Conservation (phyloP, 2,113 vertebrate genomes). For the Peromyscus maniculatus region DNA sequence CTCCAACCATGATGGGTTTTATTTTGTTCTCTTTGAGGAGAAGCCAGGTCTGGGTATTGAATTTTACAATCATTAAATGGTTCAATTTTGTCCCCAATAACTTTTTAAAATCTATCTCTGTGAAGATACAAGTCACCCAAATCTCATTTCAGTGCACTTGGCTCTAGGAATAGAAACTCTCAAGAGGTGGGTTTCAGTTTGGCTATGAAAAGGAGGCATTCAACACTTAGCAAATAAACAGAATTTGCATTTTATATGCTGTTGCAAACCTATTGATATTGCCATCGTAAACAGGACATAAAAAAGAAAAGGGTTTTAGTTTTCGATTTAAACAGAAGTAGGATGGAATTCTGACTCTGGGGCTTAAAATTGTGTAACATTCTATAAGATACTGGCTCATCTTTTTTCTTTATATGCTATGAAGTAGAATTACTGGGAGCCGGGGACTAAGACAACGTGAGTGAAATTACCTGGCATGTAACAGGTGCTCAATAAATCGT, state of each 20-base stretch:
- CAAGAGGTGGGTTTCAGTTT: background rate
- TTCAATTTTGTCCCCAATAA: background rate
- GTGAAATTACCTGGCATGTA: constrained; percentile 29
- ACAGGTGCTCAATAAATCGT: constrained; percentile 59
- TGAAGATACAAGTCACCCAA: background rate
- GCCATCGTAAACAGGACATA: background rate
- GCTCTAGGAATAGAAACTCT: background rate
- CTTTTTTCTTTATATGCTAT: background rate
- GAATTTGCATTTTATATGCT: background rate
- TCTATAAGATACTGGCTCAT: background rate
- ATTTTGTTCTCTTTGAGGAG: background rate
- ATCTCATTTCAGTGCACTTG: background rate
- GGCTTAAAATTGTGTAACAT: background rate
- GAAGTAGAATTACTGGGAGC: constrained; percentile 29
- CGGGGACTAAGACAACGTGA: background rate
- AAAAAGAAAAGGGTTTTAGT: background rate
- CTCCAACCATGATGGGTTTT: background rate
- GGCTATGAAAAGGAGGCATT: background rate
- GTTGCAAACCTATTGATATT: background rate
- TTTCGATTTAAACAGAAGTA: constrained; percentile 26
- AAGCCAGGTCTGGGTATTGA: background rate
- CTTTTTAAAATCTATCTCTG: background rate
- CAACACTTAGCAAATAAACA: background rate
- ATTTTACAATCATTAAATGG: background rate
- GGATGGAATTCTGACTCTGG: background rate